Conservation (phyloP, 1,140 invertebrate species). For the Heliconius eleuchia region DNA sequence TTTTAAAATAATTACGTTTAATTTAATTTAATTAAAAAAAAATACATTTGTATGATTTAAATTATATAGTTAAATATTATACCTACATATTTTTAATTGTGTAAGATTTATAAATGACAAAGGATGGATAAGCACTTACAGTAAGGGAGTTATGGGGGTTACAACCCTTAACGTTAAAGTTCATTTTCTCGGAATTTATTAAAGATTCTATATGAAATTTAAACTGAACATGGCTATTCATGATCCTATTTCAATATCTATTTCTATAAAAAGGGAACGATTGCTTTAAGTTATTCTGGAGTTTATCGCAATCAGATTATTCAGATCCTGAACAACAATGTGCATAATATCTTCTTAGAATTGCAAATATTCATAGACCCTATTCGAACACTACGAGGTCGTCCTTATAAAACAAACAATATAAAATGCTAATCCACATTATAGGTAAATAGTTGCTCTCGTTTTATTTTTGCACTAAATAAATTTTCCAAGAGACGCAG, state of each 20-base stretch:
- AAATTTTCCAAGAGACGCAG: background rate
- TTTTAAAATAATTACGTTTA: background rate
- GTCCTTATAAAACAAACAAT: slow-evolving; percentile 13
- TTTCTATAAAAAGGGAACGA: background rate
- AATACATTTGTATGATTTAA: no score
- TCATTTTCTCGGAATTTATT: no score
- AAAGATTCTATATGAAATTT: no score
- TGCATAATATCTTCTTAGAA: slow-evolving; percentile 14
- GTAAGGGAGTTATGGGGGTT: no score
- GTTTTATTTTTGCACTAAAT: background rate
- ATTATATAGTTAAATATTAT: background rate
- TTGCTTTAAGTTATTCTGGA: background rate
- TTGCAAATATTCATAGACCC: slow-evolving; percentile 11
- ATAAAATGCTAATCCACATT: background rate
- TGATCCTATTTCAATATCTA: background rate
- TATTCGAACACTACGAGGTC: background rate
- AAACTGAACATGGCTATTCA: no score
- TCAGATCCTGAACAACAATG: slow-evolving; percentile 1
- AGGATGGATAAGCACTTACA: no score
- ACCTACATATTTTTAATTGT: background rate
- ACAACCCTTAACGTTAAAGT: no score
- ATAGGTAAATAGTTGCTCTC: background rate
- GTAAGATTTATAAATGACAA: no score
- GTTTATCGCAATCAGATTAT: background rate
- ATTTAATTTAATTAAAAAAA: background rate